Evolutionary conservation across 1,140 invertebrate genomes (phyloP).

Genomic region (Nephotettix cincticeps): DNA sequence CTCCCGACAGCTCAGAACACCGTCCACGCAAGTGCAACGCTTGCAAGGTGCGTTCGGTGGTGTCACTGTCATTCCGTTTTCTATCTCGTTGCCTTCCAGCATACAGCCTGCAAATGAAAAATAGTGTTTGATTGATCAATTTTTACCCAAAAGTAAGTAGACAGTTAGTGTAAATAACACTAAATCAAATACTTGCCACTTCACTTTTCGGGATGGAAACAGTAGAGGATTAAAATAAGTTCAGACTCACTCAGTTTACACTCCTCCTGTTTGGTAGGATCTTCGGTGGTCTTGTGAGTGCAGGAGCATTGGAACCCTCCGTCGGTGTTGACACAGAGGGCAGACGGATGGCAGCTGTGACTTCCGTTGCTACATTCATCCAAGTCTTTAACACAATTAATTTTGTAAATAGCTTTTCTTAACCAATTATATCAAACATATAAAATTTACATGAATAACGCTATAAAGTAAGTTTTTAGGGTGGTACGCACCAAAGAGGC

Average conservation of each 20-base stretch:
- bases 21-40: conserved; percentile 59
- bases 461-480: no score
- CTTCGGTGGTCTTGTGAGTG: conserved; percentile 48
- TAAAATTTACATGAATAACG: no score
- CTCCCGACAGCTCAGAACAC: conserved; percentile 62
- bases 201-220: no score
- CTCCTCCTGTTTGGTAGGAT: conserved; percentile 41
- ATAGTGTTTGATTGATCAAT: no score
- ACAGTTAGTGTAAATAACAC: no score
- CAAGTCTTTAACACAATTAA: conserved; percentile 63
- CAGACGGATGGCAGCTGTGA: conserved; percentile 73
- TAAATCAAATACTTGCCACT: no score
- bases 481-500: no score
- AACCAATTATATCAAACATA: no score
- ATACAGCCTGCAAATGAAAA: conserved; percentile 64
- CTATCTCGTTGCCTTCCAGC: conserved; percentile 57
- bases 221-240: no score
- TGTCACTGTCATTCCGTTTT: conserved; percentile 54
- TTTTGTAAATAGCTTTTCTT: no score
- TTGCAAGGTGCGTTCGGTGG: conserved; percentile 58
- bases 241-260: conserved; percentile 59
- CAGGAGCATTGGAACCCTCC: conserved; percentile 82
- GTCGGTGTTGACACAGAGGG: conserved; percentile 77
- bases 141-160: no score
- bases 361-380: conserved; percentile 79